Conservation (phyloP, 2,797 vertebrate genomes). For the Tragelaphus eurycerus region DNA sequence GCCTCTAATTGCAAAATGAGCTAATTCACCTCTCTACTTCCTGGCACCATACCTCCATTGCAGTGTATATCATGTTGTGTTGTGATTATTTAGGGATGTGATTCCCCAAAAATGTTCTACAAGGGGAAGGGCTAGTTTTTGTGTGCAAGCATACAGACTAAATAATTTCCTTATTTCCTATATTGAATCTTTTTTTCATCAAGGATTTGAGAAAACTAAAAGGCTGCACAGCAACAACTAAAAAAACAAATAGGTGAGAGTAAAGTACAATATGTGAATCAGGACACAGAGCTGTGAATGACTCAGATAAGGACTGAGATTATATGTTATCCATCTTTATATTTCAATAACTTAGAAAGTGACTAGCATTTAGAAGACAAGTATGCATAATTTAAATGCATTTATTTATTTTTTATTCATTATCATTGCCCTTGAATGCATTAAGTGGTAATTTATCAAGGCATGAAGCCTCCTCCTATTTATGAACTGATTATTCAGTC, state of each 20-base stretch:
- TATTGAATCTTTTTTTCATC: background rate
- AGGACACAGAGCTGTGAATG: background rate
- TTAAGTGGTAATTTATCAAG: conserved; percentile 16
- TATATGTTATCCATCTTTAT: background rate
- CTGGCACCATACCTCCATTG: background rate
- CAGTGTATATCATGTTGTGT: background rate
- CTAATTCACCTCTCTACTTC: background rate
- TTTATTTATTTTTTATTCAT: background rate
- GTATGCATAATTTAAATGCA: background rate
- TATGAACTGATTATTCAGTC: background rate
- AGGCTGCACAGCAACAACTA: background rate
- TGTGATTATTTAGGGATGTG: background rate
- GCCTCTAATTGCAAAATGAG: background rate
- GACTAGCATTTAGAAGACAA: background rate
- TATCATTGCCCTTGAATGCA: background rate
- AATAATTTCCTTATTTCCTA: background rate
- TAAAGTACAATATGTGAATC: background rate
- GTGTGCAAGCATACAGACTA: background rate
- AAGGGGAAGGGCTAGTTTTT: background rate
- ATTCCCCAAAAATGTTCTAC: background rate
- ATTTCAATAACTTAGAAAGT: background rate
- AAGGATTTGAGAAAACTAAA: background rate
- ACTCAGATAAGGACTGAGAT: background rate
- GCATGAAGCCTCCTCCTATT: background rate
- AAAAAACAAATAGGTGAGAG: background rate